A percentile compares a stretch with the other conserved stretches of the same genome.
Conservation (phyloP, 2,113 vertebrate species). For the Seriola rivoliana region DNA sequence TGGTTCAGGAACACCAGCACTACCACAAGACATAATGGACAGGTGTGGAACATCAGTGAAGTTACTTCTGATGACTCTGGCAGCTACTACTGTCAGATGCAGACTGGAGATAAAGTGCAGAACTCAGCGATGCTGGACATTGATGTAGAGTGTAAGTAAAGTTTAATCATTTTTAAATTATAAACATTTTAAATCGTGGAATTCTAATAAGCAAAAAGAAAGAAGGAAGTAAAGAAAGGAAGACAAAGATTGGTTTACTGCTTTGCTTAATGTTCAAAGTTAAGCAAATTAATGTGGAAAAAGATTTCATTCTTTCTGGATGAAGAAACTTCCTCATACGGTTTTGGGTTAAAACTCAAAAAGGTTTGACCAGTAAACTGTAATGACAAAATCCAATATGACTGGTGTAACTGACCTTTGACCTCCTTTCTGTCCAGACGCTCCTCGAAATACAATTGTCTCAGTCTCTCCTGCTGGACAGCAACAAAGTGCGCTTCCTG, state of each 20-base stretch:
- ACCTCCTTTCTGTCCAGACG: slow-evolving; percentile 50
- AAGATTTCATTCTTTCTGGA: no score
- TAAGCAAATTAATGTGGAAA: background rate
- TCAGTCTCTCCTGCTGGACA: slow-evolving; percentile 20
- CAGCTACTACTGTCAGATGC: slow-evolving; percentile 69
- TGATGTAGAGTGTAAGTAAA: slow-evolving; percentile 71
- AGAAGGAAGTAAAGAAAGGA: no score
- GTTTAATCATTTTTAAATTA: background rate
- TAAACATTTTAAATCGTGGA: background rate
- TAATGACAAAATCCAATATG: background rate
- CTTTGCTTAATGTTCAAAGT: no score
- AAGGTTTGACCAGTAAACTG: background rate
- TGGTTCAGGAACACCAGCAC: slow-evolving; percentile 61
- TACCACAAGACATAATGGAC: slow-evolving; percentile 1
- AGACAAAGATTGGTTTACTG: no score
- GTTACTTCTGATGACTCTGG: slow-evolving; percentile 48
- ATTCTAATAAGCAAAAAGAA: background rate
- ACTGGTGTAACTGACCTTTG: background rate
- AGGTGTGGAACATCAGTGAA: slow-evolving; percentile 53
- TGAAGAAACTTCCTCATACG: background rate
- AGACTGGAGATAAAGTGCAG: slow-evolving; percentile 37
- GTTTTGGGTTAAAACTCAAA: background rate
- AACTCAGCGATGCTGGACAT: slow-evolving; percentile 47
- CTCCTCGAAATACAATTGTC: slow-evolving; percentile 54
- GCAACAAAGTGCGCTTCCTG: background rate